A percentile compares a stretch with the other conserved stretches of the same genome.
Evolutionary conservation across 2,888 invertebrate genomes (phyloP).

Genomic region (Oscheius sp.): DNA sequence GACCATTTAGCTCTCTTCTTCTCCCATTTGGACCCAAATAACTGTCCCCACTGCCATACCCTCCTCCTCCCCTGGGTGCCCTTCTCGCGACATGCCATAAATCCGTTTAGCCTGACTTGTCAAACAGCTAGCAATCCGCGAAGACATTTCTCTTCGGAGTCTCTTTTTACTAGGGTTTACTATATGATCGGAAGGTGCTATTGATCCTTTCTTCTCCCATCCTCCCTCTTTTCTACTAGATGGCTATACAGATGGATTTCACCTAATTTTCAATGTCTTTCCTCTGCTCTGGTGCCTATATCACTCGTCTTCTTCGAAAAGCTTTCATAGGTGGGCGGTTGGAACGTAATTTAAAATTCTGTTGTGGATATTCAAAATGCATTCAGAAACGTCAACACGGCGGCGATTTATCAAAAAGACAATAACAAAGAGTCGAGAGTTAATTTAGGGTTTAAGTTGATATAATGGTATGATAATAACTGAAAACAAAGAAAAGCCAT

Average conservation of each 20-base stretch:
- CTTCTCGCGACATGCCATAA: slow-evolving; percentile 9
- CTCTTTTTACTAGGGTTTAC: slow-evolving; percentile 17
- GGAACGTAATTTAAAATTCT: too few relatives aligned
- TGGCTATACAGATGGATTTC: slow-evolving; percentile 11
- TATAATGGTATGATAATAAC: too few relatives aligned
- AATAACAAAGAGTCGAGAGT: too few relatives aligned
- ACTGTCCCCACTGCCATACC: not conserved
- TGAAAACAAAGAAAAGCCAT: too few relatives aligned
- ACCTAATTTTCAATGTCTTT: slow-evolving; percentile 16
- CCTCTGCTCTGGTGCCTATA: slow-evolving; percentile 13
- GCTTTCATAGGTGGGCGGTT: slow-evolving; percentile 5
- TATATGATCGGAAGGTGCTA: slow-evolving; percentile 18
- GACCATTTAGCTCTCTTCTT: not conserved
- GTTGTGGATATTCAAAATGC: too few relatives aligned
- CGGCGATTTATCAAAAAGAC: too few relatives aligned
- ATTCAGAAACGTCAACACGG: too few relatives aligned
- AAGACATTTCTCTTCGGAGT: not conserved
- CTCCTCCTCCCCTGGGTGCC: not conserved
- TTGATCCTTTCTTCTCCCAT: not conserved
- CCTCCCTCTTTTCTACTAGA: not conserved
- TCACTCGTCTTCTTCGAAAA: slow-evolving; percentile 17
- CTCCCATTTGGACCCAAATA: not conserved
- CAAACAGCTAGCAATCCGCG: not conserved
- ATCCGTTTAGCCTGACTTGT: slow-evolving; percentile 12
- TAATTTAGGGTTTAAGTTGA: too few relatives aligned